Percentiles rank a stretch among this genome's conserved stretches.
phyloP scores from a whole-genome alignment of 2,113 vertebrate species.

The Apodemus speciosus region DNA sequence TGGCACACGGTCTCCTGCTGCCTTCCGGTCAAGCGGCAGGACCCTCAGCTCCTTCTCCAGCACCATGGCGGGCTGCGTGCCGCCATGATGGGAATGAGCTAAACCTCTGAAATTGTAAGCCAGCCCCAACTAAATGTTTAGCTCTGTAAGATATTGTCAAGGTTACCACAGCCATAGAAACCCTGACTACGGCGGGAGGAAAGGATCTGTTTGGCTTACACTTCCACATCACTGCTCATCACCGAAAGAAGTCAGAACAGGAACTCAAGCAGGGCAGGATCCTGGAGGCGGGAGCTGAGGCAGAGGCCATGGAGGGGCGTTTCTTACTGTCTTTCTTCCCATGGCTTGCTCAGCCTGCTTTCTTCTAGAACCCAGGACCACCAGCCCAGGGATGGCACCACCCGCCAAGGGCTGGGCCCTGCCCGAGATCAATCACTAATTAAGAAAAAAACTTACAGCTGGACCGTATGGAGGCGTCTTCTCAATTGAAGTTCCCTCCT shows the following conservation, averaged over 20 bases:
- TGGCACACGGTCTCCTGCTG: background rate
- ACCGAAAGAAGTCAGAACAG: background rate
- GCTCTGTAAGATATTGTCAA: background rate
- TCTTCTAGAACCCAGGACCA: background rate
- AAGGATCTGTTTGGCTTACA: background rate
- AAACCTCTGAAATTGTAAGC: background rate
- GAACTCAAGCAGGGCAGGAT: background rate
- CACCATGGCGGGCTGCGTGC: background rate
- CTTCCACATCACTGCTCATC: background rate
- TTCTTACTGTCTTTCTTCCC: background rate
- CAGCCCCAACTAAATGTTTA: background rate
- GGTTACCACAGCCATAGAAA: background rate
- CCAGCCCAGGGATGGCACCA: background rate
- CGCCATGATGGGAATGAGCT: background rate
- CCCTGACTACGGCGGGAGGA: background rate
- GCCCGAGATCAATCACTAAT: too few relatives aligned
- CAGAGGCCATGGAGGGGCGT: background rate
- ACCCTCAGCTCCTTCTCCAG: background rate
- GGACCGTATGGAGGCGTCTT: background rate
- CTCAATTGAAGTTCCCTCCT: background rate
- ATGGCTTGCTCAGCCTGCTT: background rate
- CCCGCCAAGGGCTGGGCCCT: too few relatives aligned
- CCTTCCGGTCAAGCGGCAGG: background rate
- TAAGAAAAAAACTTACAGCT: too few relatives aligned
- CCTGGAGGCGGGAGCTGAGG: background rate